Base-by-base conservation (phyloP, 1,140 invertebrate species). In the Venustaconcha ellipsiformis region DNA sequence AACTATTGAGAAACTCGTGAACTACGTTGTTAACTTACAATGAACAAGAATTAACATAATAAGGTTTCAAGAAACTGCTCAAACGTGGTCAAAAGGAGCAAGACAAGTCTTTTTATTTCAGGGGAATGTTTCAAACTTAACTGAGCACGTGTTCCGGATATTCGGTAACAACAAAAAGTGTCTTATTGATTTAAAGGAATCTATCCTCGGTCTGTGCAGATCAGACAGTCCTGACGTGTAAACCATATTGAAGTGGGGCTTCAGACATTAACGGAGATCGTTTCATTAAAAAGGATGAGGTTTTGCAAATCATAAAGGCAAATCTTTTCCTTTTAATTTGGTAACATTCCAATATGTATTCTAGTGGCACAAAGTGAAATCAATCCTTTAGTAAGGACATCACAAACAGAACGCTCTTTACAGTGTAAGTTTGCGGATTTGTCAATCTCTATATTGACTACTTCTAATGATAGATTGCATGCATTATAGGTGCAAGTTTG, bases 171-270 rank as follows among this genome's bases (percentile, higher is more conserved):
- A 88, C 73, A n/a, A n/a, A n/a, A n/a, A n/a, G n/a, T n/a, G n/a
- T n/a, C n/a, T n/a, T n/a, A n/a, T n/a, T n/a, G 80, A 86, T 63
- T 88, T 88, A 62, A 70, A 83, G 56, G 86, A 88, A 69, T 87
- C 87, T 67, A 72, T 86, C 15, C 37, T 82, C 14, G 86, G 81
- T 14, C 48, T 87, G 17, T 84, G 80, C 69, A 74, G 87, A 18
- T 83, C 85, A 58, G 81, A 80, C 14, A 78, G 96, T 70, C 95
- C 95, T 1, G 94, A 94, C 6, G 92, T 94, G 1, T 94, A 97
- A 81, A 95, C 97, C 87, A 97, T 97, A 87, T 90, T 97, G 14
- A 93, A 95, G 73, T 97, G 96, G 96, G 94, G 96, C 11, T 97
- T 97, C 85, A 94, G 96, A 98, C 88, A 92, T 96, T 14, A 95